Evolutionary conservation across 2,888 invertebrate genomes (phyloP).

Genomic region (Papilio demoleus): DNA sequence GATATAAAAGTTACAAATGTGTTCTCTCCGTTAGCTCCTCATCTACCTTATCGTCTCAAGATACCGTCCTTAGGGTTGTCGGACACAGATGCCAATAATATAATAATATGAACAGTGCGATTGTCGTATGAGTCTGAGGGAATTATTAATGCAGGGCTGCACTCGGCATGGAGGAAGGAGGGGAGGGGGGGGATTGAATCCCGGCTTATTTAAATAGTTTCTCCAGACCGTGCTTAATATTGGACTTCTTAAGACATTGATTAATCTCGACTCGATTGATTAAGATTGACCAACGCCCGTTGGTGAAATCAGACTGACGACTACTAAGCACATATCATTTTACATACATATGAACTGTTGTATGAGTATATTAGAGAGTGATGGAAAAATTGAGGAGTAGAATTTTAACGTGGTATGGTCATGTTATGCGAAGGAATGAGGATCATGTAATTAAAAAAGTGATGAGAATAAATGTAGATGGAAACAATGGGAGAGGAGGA

Average conservation of each 20-base stretch:
- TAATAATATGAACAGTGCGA: constrained; percentile 73
- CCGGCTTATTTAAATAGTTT: constrained; percentile 71
- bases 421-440: too few relatives aligned
- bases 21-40: constrained; percentile 52
- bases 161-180: constrained; percentile 60
- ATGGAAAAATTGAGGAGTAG: too few relatives aligned
- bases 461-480: too few relatives aligned
- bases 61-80: constrained; percentile 71
- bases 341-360: neutral
- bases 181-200: constrained; percentile 52
- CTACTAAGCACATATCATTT: constrained; percentile 17
- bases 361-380: too few relatives aligned
- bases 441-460: too few relatives aligned
- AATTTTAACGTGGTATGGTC: too few relatives aligned
- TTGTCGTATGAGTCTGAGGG: constrained; percentile 80
- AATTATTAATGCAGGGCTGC: constrained; percentile 78
- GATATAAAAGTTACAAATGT: neutral
- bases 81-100: constrained; percentile 73
- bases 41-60: constrained; percentile 68
- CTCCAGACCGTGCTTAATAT: constrained; percentile 60
- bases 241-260: constrained; percentile 59
- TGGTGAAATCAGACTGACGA: constrained; percentile 35
- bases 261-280: constrained; percentile 54
- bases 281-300: too few relatives aligned
- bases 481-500: too few relatives aligned